phyloP scores from a whole-genome alignment of 2,888 invertebrate species.

The Ceraclea dissimilis region DNA sequence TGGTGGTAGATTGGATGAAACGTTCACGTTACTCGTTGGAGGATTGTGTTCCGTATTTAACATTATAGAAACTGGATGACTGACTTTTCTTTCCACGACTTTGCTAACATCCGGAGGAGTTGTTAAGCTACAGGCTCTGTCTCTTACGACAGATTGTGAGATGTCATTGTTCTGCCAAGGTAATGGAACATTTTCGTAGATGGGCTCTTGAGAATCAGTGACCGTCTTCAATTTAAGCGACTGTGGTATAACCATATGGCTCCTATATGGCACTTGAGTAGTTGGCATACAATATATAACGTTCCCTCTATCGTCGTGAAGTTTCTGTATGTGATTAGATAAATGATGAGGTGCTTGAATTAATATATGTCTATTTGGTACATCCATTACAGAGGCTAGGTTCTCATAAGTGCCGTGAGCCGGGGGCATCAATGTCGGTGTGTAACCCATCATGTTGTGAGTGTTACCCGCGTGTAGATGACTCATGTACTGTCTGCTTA shows the following conservation, averaged over 20 bases:
- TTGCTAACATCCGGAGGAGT: conserved; percentile 58
- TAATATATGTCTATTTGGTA: conserved; percentile 41
- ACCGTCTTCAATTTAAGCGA: conserved; percentile 37
- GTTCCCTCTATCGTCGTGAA: conserved; percentile 55
- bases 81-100: conserved; percentile 40
- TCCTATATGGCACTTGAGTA: conserved; percentile 39
- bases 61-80: conserved; percentile 31
- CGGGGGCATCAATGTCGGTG: conserved; percentile 35
- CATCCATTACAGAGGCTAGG: conserved; percentile 53
- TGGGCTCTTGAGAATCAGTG: conserved; percentile 57
- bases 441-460: conserved; percentile 37
- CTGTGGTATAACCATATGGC: conserved; percentile 47
- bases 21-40: conserved; percentile 21
- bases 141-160: conserved; percentile 29
- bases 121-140: conserved; percentile 61
- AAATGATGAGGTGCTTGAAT: conserved; percentile 51
- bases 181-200: conserved; percentile 73
- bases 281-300: conserved; percentile 58
- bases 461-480: conserved; percentile 34
- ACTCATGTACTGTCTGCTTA: conserved; percentile 45
- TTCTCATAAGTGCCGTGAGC: conserved; percentile 69
- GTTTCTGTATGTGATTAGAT: conserved; percentile 53
- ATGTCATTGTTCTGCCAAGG: conserved; percentile 49
- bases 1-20: conserved; percentile 9
- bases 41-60: conserved; percentile 12